These are phyloP conservation scores for Oryzias sinensis DNA, from an alignment of 2,797 vertebrate species.

Conservation along the genomic window DNA sequence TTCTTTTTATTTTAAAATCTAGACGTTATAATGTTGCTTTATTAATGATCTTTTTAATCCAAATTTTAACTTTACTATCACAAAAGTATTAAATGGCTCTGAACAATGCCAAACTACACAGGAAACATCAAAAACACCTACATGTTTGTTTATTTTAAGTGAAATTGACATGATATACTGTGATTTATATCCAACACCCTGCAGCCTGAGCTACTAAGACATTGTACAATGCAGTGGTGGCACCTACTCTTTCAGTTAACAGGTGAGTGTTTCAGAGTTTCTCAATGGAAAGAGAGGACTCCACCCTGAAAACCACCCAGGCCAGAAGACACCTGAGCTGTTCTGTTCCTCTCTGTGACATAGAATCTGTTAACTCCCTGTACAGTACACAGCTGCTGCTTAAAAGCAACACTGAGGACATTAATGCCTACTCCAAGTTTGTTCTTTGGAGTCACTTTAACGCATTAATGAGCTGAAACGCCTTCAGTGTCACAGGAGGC, in stretches of 20 bases:
- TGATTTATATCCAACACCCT: background rate
- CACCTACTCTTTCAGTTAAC: constrained; percentile 41
- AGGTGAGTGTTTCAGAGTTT: constrained; percentile 55
- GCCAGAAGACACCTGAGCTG: constrained; percentile 54
- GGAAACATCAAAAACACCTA: no score
- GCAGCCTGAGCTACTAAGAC: constrained; percentile 13
- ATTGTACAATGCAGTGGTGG: constrained; percentile 22
- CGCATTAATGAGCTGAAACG: no score
- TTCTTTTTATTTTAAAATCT: no score
- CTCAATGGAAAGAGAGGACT: constrained; percentile 57
- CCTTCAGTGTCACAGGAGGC: no score
- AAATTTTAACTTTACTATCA: no score
- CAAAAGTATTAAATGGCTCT: no score
- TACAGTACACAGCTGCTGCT: constrained; percentile 2
- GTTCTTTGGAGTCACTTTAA: no score
- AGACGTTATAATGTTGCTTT: no score
- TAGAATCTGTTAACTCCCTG: constrained; percentile 43
- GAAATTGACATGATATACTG: background rate
- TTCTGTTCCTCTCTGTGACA: constrained; percentile 52
- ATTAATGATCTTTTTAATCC: no score
- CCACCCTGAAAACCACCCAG: constrained; percentile 58
- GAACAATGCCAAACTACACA: background rate
- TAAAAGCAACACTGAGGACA: background rate
- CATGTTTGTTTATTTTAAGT: no score
- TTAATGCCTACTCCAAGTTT: no score